Percentiles rank a stretch among this genome's conserved stretches.
These are phyloP conservation scores for Mamestra configurata DNA, from an alignment of 1,140 invertebrate genomes.

Conservation along the genomic window DNA sequence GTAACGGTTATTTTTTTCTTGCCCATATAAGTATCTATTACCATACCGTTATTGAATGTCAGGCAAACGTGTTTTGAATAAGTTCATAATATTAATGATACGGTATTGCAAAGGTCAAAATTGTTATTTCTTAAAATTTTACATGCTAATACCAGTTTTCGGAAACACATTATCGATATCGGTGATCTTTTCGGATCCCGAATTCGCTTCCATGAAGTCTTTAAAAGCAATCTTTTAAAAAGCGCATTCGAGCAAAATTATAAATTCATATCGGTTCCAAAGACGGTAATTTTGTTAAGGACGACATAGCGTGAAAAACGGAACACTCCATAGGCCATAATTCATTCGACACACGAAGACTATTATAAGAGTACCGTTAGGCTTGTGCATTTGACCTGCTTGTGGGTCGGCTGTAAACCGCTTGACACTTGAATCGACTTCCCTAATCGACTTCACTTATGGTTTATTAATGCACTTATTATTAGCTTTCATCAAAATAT, in stretches of 20 bases:
- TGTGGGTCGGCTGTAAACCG: constrained; percentile 60
- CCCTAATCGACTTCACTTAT: constrained; percentile 12
- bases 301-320: constrained; percentile 53
- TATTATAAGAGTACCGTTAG: constrained; percentile 74
- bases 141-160: constrained; percentile 2
- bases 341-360: constrained; percentile 64
- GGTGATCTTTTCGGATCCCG: neutral
- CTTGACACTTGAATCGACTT: constrained; percentile 48
- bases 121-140: constrained; percentile 13
- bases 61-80: neutral
- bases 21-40: constrained; percentile 11
- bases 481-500: neutral
- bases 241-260: neutral
- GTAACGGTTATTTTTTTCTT: constrained; percentile 1
- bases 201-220: neutral
- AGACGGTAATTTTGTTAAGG: constrained; percentile 42
- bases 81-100: constrained; percentile 19
- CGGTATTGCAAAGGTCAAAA: neutral
- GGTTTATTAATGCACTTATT: constrained; percentile 11
- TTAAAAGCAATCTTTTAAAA: neutral
- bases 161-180: neutral
- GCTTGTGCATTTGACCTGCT: constrained; percentile 76
- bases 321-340: constrained; percentile 56
- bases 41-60: constrained; percentile 16
- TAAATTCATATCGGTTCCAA: neutral